Conservation (phyloP, 2,888 invertebrate species). For the Pegoplata infirma region DNA sequence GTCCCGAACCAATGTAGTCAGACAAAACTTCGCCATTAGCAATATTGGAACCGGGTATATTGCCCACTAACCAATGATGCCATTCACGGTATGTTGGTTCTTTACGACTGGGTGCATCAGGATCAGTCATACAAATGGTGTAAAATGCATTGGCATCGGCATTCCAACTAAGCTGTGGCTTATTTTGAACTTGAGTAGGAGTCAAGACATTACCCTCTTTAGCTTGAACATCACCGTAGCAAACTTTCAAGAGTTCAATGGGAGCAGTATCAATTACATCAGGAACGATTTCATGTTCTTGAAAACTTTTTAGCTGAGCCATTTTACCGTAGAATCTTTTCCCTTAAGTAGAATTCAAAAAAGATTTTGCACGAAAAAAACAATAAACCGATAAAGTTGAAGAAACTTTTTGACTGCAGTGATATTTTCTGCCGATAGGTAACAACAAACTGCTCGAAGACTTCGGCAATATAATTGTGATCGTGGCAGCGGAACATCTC, state of each 20-base stretch:
- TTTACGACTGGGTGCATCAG: slow-evolving; percentile 87
- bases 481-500: slow-evolving; percentile 19
- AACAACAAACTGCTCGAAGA: slow-evolving; percentile 43
- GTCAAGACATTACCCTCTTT: slow-evolving; percentile 86
- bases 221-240: slow-evolving; percentile 78
- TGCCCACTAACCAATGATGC: slow-evolving; percentile 95
- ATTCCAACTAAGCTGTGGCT: slow-evolving; percentile 85
- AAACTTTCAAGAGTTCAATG: slow-evolving; percentile 77
- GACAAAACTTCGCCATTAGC: slow-evolving; percentile 86
- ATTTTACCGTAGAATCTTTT: slow-evolving; percentile 46
- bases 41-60: slow-evolving; percentile 87
- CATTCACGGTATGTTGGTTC: slow-evolving; percentile 91
- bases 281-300: slow-evolving; percentile 83
- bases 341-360: slow-evolving; percentile 7
- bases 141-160: slow-evolving; percentile 81
- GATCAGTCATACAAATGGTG: slow-evolving; percentile 91
- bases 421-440: slow-evolving; percentile 27
- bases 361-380: not conserved
- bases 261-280: slow-evolving; percentile 86
- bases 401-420: slow-evolving; percentile 33
- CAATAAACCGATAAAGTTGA: slow-evolving; percentile 31
- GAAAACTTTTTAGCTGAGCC: slow-evolving; percentile 65
- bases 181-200: slow-evolving; percentile 86
- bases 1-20: slow-evolving; percentile 92
- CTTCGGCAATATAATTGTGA: slow-evolving; percentile 31